phyloP scores from a whole-genome alignment of 2,888 invertebrate species.

The Brenthis ino region DNA sequence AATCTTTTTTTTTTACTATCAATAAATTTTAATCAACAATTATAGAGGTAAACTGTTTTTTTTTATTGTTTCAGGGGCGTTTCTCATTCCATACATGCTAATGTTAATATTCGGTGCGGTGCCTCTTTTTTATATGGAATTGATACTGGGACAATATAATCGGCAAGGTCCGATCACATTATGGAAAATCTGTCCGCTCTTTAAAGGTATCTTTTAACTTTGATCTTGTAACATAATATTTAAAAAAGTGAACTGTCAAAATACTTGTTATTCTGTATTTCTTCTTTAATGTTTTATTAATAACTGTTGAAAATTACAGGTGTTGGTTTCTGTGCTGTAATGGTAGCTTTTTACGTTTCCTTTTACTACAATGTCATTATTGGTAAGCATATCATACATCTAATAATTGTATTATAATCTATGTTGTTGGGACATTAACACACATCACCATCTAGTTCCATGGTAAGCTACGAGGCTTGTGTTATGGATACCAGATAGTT shows the following conservation, averaged over 20 bases:
- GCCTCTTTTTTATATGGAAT: slow-evolving; percentile 90
- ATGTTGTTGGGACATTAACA: too few species aligned
- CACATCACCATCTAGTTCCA: too few species aligned
- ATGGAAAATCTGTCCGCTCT: slow-evolving; percentile 92
- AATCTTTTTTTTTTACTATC: neutral
- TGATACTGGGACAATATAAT: slow-evolving; percentile 89
- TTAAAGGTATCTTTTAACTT: slow-evolving; percentile 84
- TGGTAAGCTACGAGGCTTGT: too few species aligned
- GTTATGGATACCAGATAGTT: too few species aligned
- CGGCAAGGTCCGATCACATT: slow-evolving; percentile 89
- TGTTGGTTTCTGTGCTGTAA: slow-evolving; percentile 90
- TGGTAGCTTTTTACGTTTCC: slow-evolving; percentile 90
- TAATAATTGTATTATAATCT: neutral
- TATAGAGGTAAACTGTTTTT: neutral
- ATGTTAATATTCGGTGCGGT: slow-evolving; percentile 90
- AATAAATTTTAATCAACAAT: neutral
- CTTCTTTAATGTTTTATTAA: neutral
- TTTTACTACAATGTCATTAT: slow-evolving; percentile 94
- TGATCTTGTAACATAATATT: neutral
- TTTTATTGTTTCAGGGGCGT: slow-evolving; percentile 82
- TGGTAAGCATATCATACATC: slow-evolving; percentile 70
- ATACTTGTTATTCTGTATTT: neutral
- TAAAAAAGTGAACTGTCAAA: neutral
- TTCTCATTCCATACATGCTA: slow-evolving; percentile 88
- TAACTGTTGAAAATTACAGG: slow-evolving; percentile 69